Evolutionary conservation across 2,797 vertebrate species (phyloP).

Genomic region (Sciurus carolinensis): DNA sequence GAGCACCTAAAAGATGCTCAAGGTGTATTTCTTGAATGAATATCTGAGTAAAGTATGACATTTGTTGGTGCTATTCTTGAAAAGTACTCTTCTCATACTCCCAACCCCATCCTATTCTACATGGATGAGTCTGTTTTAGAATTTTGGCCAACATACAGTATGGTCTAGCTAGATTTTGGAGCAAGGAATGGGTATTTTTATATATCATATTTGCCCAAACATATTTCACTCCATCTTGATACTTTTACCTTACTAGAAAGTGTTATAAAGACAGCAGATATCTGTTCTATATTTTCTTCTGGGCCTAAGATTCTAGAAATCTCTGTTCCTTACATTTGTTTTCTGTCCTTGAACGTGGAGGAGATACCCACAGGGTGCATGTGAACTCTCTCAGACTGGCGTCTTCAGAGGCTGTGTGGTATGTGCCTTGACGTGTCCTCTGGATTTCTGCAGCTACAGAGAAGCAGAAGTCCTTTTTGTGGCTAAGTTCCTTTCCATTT

Average conservation of each 20-base stretch:
- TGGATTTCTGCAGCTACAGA: background rate
- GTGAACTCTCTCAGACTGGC: background rate
- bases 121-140: background rate
- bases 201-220: background rate
- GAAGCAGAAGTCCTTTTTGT: background rate
- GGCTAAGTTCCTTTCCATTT: background rate
- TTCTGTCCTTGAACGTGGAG: background rate
- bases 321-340: background rate
- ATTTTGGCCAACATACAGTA: background rate
- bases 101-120: background rate
- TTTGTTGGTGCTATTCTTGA: background rate
- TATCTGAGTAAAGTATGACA: background rate
- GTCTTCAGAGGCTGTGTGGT: background rate
- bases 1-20: background rate
- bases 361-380: background rate
- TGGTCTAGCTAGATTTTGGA: background rate
- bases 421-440: background rate
- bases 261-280: background rate
- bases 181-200: background rate
- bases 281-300: background rate
- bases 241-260: background rate
- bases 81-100: background rate
- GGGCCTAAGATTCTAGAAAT: background rate
- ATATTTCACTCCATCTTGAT: background rate
- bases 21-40: background rate